These are phyloP conservation scores for Lepus americanus DNA, from an alignment of 2,113 vertebrate genomes.

Conservation along the genomic window DNA sequence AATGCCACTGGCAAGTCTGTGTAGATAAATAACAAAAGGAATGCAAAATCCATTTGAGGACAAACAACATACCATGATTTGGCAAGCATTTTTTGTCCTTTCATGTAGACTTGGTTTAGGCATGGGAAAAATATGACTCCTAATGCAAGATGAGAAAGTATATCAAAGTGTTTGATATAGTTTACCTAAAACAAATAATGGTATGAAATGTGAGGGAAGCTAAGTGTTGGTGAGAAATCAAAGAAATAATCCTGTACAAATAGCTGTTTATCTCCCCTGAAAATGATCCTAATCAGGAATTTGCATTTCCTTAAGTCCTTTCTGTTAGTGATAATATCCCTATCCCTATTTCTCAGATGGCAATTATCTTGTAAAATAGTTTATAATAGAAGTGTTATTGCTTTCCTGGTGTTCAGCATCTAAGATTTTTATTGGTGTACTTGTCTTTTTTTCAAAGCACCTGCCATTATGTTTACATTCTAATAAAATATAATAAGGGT, in stretches of 20 bases:
- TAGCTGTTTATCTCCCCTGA: conserved; percentile 71
- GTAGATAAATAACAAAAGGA: not conserved
- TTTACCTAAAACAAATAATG: conserved; percentile 66
- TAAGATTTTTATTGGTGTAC: conserved; percentile 77
- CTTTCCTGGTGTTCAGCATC: conserved; percentile 61
- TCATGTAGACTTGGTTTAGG: conserved; percentile 1
- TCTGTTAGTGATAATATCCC: conserved; percentile 77
- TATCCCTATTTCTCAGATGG: conserved; percentile 78
- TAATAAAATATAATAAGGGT: conserved; percentile 71
- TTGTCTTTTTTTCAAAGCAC: conserved; percentile 66
- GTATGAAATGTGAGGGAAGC: conserved; percentile 45
- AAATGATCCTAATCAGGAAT: conserved; percentile 78
- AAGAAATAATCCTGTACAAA: conserved; percentile 71
- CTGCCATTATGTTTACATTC: conserved; percentile 80
- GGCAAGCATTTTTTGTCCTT: not conserved
- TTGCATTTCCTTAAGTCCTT: conserved; percentile 80
- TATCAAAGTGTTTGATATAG: conserved; percentile 56
- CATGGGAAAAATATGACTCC: conserved; percentile 4
- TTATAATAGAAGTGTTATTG: conserved; percentile 79
- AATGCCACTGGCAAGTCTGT: not conserved
- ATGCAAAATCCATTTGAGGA: conserved; percentile 33
- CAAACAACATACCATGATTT: not conserved
- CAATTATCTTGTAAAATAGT: conserved; percentile 81
- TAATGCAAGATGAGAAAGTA: conserved; percentile 24
- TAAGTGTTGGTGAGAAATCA: conserved; percentile 64